Conservation (phyloP, 1,140 invertebrate genomes). For the Magallana gigas region DNA sequence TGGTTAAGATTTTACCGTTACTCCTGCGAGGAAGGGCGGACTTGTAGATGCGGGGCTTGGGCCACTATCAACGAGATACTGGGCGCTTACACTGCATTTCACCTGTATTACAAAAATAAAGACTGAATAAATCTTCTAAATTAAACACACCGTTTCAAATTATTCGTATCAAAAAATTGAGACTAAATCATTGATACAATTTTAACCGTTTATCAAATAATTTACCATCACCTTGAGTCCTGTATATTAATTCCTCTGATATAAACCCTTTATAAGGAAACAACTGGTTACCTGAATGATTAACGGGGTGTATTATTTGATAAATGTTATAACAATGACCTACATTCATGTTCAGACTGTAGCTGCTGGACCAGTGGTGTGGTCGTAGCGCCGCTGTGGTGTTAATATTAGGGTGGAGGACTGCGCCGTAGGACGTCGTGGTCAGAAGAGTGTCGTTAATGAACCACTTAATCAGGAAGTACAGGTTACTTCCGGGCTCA, state of each 20-base stretch:
- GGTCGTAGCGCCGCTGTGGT: background rate
- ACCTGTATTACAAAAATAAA: background rate
- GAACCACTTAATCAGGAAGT: background rate
- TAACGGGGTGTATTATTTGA: no score
- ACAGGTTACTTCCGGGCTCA: background rate
- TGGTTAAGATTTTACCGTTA: background rate
- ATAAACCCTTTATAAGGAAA: no score
- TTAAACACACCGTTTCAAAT: no score
- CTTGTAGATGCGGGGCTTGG: background rate
- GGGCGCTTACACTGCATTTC: background rate
- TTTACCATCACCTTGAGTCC: no score
- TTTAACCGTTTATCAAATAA: no score
- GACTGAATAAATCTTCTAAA: no score
- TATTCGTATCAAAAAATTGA: no score
- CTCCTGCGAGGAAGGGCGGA: background rate
- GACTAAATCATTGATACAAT: no score
- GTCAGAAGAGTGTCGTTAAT: background rate
- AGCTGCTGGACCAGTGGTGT: background rate
- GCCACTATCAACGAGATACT: background rate
- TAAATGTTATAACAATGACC: no score
- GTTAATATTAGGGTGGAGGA: background rate
- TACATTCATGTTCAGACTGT: slow-evolving; percentile 20
- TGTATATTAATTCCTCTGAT: no score
- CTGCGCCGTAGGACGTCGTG: background rate
- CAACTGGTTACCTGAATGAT: no score